These are phyloP conservation scores for Neelides folsomi DNA, from an alignment of 2,888 invertebrate genomes.

Conservation along the genomic window DNA sequence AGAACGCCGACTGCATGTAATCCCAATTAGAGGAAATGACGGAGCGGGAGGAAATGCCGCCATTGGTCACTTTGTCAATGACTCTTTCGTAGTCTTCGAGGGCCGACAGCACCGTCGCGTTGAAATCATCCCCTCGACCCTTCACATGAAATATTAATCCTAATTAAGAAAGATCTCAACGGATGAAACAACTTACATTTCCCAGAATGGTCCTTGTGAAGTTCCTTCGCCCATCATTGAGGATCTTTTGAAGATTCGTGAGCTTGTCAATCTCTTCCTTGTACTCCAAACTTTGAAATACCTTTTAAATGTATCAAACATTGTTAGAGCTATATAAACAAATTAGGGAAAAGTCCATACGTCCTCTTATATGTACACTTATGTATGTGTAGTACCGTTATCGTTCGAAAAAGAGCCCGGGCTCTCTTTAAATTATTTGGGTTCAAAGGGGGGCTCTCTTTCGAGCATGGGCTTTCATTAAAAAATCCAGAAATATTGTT, in stretches of 20 bases:
- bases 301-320: slow-evolving; percentile 38
- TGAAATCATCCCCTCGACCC: not conserved
- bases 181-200: slow-evolving; percentile 42
- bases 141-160: too few relatives aligned
- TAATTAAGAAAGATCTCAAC: not conserved
- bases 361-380: too few relatives aligned
- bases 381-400: too few relatives aligned
- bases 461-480: too few relatives aligned
- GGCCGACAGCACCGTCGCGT: slow-evolving; percentile 34
- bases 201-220: slow-evolving; percentile 51
- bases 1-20: slow-evolving; percentile 69
- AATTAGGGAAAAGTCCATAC: too few relatives aligned
- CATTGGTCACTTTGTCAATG: slow-evolving; percentile 57
- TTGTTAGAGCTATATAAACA: too few relatives aligned
- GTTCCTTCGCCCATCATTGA: slow-evolving; percentile 45
- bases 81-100: slow-evolving; percentile 40
- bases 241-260: slow-evolving; percentile 37
- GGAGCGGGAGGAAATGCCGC: slow-evolving; percentile 45
- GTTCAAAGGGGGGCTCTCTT: too few relatives aligned
- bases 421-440: too few relatives aligned
- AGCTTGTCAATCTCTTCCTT: slow-evolving; percentile 60
- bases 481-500: too few relatives aligned
- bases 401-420: too few relatives aligned
- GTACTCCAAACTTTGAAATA: slow-evolving; percentile 63
- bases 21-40: slow-evolving; percentile 48